Evolutionary conservation across 2,113 vertebrate species (phyloP).

Genomic region (Ibidorhyncha struthersii): DNA sequence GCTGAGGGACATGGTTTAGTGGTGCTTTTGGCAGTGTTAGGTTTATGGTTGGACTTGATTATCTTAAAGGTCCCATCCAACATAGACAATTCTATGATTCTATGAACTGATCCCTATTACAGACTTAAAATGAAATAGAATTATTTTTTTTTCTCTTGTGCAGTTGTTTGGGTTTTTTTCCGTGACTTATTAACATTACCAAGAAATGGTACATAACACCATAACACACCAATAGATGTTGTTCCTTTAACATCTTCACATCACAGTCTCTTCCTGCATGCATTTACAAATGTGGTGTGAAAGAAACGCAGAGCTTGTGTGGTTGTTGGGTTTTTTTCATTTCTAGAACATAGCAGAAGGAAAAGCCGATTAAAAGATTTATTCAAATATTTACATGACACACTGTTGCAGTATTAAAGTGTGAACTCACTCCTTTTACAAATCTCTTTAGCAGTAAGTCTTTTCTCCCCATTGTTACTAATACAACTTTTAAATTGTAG

Average conservation of each 20-base stretch:
- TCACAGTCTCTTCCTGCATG: neutral
- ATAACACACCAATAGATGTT: neutral
- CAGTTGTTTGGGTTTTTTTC: neutral
- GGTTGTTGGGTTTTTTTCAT: neutral
- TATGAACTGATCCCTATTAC: neutral
- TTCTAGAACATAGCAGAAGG: neutral
- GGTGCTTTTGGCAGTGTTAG: neutral
- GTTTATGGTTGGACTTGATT: neutral
- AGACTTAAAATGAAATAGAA: neutral
- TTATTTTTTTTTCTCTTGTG: neutral
- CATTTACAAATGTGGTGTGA: neutral
- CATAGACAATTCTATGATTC: neutral
- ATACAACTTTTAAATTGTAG: neutral
- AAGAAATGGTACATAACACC: neutral
- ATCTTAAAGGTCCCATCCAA: neutral
- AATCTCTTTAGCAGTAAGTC: neutral
- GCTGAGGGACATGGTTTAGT: neutral
- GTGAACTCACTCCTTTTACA: neutral
- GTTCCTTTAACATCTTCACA: neutral
- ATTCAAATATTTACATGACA: slow-evolving; percentile 52
- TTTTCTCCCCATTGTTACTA: neutral
- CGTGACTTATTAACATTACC: neutral
- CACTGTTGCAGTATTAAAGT: neutral
- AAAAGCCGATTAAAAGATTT: slow-evolving; percentile 52
- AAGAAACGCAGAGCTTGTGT: neutral